A percentile compares a stretch with the other conserved stretches of the same genome.
These are phyloP conservation scores for Dolichallabes microphthalmus DNA, from an alignment of 2,113 vertebrate species.

Conservation along the genomic window DNA sequence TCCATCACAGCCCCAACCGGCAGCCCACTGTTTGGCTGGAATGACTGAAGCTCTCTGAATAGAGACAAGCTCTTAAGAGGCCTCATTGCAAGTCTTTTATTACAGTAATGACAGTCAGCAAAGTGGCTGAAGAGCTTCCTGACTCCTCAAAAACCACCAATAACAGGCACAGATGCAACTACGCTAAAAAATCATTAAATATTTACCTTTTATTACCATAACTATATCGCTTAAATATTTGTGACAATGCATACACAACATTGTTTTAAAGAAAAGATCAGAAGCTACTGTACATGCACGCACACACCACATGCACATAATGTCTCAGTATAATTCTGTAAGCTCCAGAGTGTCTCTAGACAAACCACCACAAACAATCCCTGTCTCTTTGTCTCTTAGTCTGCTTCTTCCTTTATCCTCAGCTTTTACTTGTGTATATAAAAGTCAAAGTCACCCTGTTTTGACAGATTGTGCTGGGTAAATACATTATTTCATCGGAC, in stretches of 20 bases:
- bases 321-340: constrained; percentile 45
- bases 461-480: neutral
- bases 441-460: constrained; percentile 5
- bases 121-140: constrained; percentile 62
- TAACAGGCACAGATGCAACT: neutral
- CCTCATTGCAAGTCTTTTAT: constrained; percentile 76
- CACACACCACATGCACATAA: constrained; percentile 36
- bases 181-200: neutral
- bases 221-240: constrained; percentile 24
- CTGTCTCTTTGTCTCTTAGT: constrained; percentile 7
- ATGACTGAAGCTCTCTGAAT: constrained; percentile 65
- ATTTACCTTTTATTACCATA: too few species aligned
- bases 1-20: constrained; percentile 68
- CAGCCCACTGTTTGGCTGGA: constrained; percentile 74
- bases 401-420: neutral
- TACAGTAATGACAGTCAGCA: constrained; percentile 74
- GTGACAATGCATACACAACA: neutral
- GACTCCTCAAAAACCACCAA: constrained; percentile 34
- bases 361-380: constrained; percentile 5
- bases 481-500: neutral
- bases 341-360: constrained; percentile 44
- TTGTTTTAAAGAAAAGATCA: neutral
- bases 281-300: constrained; percentile 30
- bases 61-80: constrained; percentile 66
- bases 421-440: constrained; percentile 6